Base-by-base conservation (phyloP, 2,888 invertebrate genomes). In the Harpalus rubripes region DNA sequence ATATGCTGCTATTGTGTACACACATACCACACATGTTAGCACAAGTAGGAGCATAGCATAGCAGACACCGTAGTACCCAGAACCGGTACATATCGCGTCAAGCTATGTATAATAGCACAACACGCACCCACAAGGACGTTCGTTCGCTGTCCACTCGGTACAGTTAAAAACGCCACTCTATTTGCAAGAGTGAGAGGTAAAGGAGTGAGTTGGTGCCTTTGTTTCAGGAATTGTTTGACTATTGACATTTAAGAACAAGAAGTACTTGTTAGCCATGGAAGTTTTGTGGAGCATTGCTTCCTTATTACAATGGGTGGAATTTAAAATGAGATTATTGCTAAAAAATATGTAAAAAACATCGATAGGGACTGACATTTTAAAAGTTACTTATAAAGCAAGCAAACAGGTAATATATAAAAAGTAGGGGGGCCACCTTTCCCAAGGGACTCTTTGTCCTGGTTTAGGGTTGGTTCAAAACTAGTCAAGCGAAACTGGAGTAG, bases 101-200 rank as follows among this genome's bases (percentile, higher is more conserved):
- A 12, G 78, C 1, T 78, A 76, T 56, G 76, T 44, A 52, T 76
- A 76, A 76, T 52, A 76, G 76, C 76, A 72, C 39, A 12, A 16
- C 76, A 59, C 12, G 59, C 58, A 58, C 58, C 59, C 26, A 59
- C 78, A 78, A 78, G 78, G 78, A 32, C 78, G 78, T 78, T 78
- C 78, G 32, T 56, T 78, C 26, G 78, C 59, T 78, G 68, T 7
- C 15, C 32, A 32, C 32, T 18, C 39, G 10, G 76, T 58, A 78
- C 58, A 78, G 78, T 58, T 78, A 78, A 78, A 52, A 78, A 58
- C 15, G 15, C 26, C 59, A 78, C 56, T 76, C 76, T 76, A 78
- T 56, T 26, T 26, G 8, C 58, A 10, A 78, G 78, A 78, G 78
- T 58, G 78, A 78, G 78, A 76, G 76, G 63, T 18, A 26, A 8